A percentile compares a stretch with the other conserved stretches of the same genome.
These are phyloP conservation scores for Megaustenia siamemsis DNA, from an alignment of 2,888 invertebrate species.

Conservation along the genomic window DNA sequence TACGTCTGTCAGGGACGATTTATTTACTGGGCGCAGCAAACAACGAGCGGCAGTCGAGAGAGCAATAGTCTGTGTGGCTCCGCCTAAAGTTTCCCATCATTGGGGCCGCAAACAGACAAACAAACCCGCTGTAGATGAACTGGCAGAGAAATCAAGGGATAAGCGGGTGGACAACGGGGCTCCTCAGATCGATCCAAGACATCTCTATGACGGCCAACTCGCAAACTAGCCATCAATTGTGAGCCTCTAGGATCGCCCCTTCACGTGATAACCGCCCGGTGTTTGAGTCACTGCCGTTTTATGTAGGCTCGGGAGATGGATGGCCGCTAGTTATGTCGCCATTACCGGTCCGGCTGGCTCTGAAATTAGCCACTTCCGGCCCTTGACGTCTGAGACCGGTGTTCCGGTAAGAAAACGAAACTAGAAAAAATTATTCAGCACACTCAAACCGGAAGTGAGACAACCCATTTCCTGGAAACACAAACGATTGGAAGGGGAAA, in stretches of 20 bases:
- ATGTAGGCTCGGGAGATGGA: constrained; percentile 33
- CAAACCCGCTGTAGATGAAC: not conserved
- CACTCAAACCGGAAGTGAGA: not conserved
- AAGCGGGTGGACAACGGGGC: not conserved
- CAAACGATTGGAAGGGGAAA: not conserved
- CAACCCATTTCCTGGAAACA: not conserved
- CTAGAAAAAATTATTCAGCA: not conserved
- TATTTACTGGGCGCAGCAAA: constrained; percentile 26
- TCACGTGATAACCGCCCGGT: constrained; percentile 28
- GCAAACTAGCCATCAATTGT: constrained; percentile 38
- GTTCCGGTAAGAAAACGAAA: constrained; percentile 21
- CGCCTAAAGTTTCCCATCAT: not conserved
- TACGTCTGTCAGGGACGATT: not conserved
- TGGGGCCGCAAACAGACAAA: not conserved
- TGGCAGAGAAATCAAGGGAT: not conserved
- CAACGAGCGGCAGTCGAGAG: not conserved
- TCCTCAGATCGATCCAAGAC: constrained; percentile 30
- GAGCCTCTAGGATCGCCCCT: constrained; percentile 1
- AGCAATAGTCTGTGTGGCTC: constrained; percentile 1
- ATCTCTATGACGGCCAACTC: constrained; percentile 36
- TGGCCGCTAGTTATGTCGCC: constrained; percentile 49
- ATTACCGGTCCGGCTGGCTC: constrained; percentile 43
- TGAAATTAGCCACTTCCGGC: constrained; percentile 48
- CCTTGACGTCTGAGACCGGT: constrained; percentile 29
- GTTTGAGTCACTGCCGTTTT: constrained; percentile 40